phyloP scores from a whole-genome alignment of 2,797 vertebrate species.

The Sebastes variabilis region DNA sequence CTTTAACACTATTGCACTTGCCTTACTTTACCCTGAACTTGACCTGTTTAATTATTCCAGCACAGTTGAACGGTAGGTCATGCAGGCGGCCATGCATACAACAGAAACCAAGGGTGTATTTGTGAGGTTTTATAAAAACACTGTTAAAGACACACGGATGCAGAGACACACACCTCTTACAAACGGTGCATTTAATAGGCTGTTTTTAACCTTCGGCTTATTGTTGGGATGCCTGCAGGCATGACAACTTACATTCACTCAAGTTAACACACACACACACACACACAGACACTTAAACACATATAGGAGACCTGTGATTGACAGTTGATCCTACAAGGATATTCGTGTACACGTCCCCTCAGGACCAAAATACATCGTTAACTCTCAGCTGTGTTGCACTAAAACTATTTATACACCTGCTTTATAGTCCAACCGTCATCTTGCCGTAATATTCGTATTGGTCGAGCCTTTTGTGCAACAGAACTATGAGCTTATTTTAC shows the following conservation, averaged over 20 bases:
- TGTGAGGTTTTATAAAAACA: neutral
- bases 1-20: neutral
- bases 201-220: conserved; percentile 19
- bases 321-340: conserved; percentile 44
- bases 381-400: conserved; percentile 18
- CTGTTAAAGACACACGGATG: neutral
- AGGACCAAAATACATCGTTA: conserved; percentile 46
- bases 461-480: conserved; percentile 25
- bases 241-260: conserved; percentile 20
- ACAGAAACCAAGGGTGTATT: neutral
- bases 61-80: neutral
- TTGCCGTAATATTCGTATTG: neutral
- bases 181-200: conserved; percentile 22
- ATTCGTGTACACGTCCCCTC: conserved; percentile 38
- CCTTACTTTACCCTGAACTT: neutral
- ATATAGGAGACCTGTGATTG: conserved; percentile 44
- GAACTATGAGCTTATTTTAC: conserved; percentile 51
- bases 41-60: neutral
- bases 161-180: neutral
- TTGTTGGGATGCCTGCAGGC: conserved; percentile 26
- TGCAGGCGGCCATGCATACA: neutral
- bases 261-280: conserved; percentile 8
- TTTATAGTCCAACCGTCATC: conserved; percentile 25
- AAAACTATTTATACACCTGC: conserved; percentile 43
- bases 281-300: conserved; percentile 1